These are phyloP conservation scores for Epirrhoe alternata DNA, from an alignment of 2,888 invertebrate genomes.

Conservation along the genomic window DNA sequence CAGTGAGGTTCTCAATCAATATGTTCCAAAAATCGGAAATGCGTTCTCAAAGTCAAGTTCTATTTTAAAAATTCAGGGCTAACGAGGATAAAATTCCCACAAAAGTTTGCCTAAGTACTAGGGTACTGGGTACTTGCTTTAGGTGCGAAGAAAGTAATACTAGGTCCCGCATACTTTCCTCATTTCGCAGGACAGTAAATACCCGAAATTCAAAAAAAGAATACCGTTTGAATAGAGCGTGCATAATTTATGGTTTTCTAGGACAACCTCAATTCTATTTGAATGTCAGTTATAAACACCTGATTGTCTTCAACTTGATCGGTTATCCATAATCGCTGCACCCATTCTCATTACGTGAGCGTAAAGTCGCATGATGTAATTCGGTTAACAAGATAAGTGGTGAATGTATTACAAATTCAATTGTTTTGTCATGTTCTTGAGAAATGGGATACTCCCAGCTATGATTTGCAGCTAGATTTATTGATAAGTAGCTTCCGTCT, in stretches of 20 bases:
- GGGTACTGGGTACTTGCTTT: too few species aligned
- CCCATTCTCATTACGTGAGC: conserved; percentile 26
- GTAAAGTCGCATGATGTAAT: conserved; percentile 35
- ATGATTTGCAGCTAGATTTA: not conserved
- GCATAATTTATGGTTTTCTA: conserved; percentile 10
- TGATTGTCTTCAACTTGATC: conserved; percentile 23
- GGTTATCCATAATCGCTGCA: conserved; percentile 29
- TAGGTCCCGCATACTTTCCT: conserved; percentile 23
- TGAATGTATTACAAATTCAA: conserved; percentile 29
- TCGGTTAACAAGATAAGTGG: conserved; percentile 28
- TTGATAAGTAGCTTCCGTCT: not conserved
- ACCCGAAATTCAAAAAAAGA: not conserved
- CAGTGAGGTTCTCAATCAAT: too few species aligned
- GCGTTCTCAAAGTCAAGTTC: too few species aligned
- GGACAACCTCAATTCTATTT: conserved; percentile 22
- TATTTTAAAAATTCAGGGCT: conserved; percentile 38
- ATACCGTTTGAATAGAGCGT: conserved; percentile 2
- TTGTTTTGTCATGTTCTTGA: conserved; percentile 34
- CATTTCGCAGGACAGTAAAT: conserved; percentile 13
- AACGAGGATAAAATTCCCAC: too few species aligned
- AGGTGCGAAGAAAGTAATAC: too few species aligned
- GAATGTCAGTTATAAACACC: conserved; percentile 29
- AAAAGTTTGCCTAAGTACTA: too few species aligned
- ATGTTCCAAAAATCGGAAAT: too few species aligned
- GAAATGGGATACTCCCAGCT: conserved; percentile 11